Base-by-base conservation (phyloP, 1,140 invertebrate genomes). In the Ctenoplectra terminalis region DNA sequence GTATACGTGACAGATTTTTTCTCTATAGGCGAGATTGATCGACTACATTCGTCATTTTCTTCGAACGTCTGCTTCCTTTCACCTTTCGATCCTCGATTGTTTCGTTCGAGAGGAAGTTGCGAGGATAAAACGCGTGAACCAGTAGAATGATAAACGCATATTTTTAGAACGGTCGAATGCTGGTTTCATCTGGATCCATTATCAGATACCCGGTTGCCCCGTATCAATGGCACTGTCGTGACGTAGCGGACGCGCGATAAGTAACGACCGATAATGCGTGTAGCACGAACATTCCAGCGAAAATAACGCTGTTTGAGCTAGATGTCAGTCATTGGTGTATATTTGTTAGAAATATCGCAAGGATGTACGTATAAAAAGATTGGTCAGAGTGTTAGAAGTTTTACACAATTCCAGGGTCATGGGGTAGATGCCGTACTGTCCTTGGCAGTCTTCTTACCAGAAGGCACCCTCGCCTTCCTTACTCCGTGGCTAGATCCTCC, bases 151-250 rank as follows among this genome's bases (percentile, higher is more conserved):
- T 17, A 26, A 9, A n/a, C 9, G n/a, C 17, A 48, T 17, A 60
- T 37, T 78, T 67, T 58, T 40, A 58, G n/a, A 9, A 31, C 64
- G 13, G 1, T 61, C n/a, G 29, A 48, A 8, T 3, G 40, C 54
- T 40, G 54, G 31, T 61, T 61, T 70, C 54, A 70, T 48, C 75
- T 60, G 66, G 66, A 70, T 78, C 31, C 11, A 60, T 70, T 70
- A 78, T 78, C 75, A 60, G 66, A 78, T 46, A 29, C 0, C 17
- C 8, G 9, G 20, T 48, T 20, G 34, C 1, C 13, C 23, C 26
- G 26, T 67, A 29, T 56, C 74, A 67, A 67, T 67, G 63, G 1
- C 13, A 20, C 20, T n/a, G 34, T 11, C 8, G 37, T 50, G 23
- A 26, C 58, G 31, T 37, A 15, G 48, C 37, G 64, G 26, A 43